Conservation (phyloP, 2,888 invertebrate species). For the Hofmannophila pseudospretella region DNA sequence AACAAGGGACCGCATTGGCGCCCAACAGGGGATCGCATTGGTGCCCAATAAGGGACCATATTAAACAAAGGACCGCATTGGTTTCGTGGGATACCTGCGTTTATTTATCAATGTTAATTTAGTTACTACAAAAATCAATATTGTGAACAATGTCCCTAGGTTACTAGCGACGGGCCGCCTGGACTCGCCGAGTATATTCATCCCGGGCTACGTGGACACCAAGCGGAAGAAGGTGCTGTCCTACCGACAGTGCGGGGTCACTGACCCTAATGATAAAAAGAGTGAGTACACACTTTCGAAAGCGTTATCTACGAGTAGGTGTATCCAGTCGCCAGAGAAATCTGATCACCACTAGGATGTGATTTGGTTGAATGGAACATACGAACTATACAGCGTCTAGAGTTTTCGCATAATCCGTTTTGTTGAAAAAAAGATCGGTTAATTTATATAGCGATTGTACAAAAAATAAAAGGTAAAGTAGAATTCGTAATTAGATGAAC, state of each 20-base stretch:
- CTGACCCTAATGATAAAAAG: slow-evolving; percentile 84
- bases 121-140: too few species aligned
- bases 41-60: neutral
- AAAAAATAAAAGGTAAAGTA: too few species aligned
- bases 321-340: neutral
- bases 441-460: too few species aligned
- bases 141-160: slow-evolving; percentile 30
- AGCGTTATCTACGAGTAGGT: neutral
- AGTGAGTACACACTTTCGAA: slow-evolving; percentile 47
- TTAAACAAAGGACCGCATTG: too few species aligned
- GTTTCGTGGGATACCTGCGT: too few species aligned
- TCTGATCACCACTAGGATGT: neutral
- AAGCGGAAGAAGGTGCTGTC: slow-evolving; percentile 85
- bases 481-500: too few species aligned
- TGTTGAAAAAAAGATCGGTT: too few species aligned
- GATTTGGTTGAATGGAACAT: too few species aligned
- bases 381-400: too few species aligned
- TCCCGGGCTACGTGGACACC: slow-evolving; percentile 85
- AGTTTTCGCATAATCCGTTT: too few species aligned
- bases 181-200: slow-evolving; percentile 84
- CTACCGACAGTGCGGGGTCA: slow-evolving; percentile 86
- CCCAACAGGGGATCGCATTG: neutral
- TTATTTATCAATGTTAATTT: too few species aligned
- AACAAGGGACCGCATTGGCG: too few species aligned
- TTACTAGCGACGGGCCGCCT: slow-evolving; percentile 86